These are phyloP conservation scores for Rana temporaria DNA, from an alignment of 2,113 vertebrate genomes.

Conservation along the genomic window DNA sequence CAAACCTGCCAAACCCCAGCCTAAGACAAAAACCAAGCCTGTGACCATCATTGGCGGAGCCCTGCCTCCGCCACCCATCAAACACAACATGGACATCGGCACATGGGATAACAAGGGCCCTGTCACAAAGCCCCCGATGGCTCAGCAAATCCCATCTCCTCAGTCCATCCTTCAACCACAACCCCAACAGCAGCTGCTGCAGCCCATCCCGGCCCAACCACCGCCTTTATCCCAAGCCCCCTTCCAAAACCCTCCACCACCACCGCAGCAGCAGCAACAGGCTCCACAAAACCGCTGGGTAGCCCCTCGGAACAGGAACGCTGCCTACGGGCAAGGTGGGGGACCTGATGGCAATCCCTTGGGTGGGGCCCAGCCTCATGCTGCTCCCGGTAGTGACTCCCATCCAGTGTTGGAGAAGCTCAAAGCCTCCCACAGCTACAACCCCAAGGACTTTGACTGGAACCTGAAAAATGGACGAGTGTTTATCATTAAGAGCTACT, in stretches of 20 bases:
- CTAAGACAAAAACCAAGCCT: conserved; percentile 88
- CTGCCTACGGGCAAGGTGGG: conserved; percentile 82
- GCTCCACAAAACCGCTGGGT: conserved; percentile 89
- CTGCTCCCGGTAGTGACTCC: conserved; percentile 75
- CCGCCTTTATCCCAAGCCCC: conserved; percentile 80
- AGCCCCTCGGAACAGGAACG: conserved; percentile 88
- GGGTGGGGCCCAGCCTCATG: conserved; percentile 69
- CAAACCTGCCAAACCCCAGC: conserved; percentile 91
- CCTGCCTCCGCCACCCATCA: conserved; percentile 89
- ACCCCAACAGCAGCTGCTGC: conserved; percentile 74
- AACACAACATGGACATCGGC: conserved; percentile 97
- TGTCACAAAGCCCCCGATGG: conserved; percentile 81
- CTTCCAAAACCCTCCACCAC: conserved; percentile 73
- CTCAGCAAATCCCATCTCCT: conserved; percentile 73
- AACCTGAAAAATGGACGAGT: conserved; percentile 92
- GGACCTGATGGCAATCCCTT: conserved; percentile 73
- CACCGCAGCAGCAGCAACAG: conserved; percentile 81
- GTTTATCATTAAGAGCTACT: conserved; percentile 98
- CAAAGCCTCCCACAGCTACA: conserved; percentile 94
- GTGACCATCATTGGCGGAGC: conserved; percentile 81
- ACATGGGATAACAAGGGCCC: conserved; percentile 96
- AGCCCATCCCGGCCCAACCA: conserved; percentile 82
- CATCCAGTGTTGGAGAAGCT: conserved; percentile 95
- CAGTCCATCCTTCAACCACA: conserved; percentile 71
- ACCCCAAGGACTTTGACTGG: conserved; percentile 97